Evolutionary conservation across 2,113 vertebrate genomes (phyloP), one percentile per base, ranked within the genome.

Genomic region (Hassar affinis): DNA sequence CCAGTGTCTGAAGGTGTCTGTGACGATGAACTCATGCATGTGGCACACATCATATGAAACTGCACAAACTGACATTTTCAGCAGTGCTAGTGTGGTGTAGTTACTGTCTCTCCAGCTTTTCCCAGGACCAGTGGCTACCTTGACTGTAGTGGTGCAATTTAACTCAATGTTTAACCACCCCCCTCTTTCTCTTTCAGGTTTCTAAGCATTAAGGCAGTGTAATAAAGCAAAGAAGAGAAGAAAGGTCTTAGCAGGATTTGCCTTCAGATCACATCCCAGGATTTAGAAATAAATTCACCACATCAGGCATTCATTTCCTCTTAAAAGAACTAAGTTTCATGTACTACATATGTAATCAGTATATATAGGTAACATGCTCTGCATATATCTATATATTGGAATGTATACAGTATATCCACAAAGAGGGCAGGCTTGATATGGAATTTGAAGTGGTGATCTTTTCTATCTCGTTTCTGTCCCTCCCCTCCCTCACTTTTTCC

Each of bases 271-370:
- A 96, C 96, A 96, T 93, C 95, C 94, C 92, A 88, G 95, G 93
- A 94, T 96, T 94, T 96, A 95, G 94, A 95, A 94, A 94, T 94
- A 95, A 95, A 94, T 95, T 96, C 94, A 94, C 94, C 94, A 93
- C 91, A 95, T 94, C 95, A 69, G 77, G 56, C 95, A 94, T 95
- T 94, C 56, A 69, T 88, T 79, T 89, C 80, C 89, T 89, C 86
- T 89, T 89, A 85, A 90, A 91, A 85, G 86, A 89, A 85, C 91
- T 91, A 91, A 89, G 92, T 94, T 94, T 92, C 90, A 92, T 93
- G 93, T 93, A 93, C 89, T 93, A 92, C 93, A 90, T 93, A 93
- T 94, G 92, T 94, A 94, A 94, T 92, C 90, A 85, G 89, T 92
- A 91, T 93, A 89, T 91, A 94, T 94, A 94, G 93, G 93, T 93